These are phyloP conservation scores for Lagocephalus sceleratus DNA, from an alignment of 2,797 vertebrate species.

Conservation along the genomic window DNA sequence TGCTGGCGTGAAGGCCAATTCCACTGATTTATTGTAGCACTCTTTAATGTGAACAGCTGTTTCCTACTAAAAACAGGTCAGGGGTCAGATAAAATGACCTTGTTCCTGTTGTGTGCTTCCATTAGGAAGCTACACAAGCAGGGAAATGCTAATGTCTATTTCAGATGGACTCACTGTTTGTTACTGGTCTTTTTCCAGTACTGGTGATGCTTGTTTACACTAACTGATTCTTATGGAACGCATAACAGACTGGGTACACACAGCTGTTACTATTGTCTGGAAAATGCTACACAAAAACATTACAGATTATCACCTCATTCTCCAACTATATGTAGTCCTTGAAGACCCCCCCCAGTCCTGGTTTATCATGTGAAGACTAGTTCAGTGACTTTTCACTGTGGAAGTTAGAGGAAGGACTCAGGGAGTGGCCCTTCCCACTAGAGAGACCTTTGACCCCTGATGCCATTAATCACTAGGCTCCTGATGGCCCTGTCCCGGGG, in stretches of 20 bases:
- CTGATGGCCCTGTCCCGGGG: constrained; percentile 93
- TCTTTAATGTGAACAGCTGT: constrained; percentile 76
- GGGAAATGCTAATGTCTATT: constrained; percentile 24
- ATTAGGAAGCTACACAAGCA: constrained; percentile 20
- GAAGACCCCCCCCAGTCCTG: neutral
- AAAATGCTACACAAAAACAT: neutral
- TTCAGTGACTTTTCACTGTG: constrained; percentile 41
- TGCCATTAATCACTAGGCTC: constrained; percentile 94
- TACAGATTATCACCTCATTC: constrained; percentile 4
- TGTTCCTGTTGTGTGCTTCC: constrained; percentile 44
- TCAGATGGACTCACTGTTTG: constrained; percentile 9
- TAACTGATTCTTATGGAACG: too few relatives aligned
- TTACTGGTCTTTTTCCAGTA: neutral
- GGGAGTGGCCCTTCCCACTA: constrained; percentile 85
- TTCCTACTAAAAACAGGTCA: constrained; percentile 77
- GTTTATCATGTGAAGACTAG: constrained; percentile 46
- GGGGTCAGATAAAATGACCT: constrained; percentile 69
- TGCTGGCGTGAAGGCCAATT: constrained; percentile 52
- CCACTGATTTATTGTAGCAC: constrained; percentile 73
- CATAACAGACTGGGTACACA: too few relatives aligned
- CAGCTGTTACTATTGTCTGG: too few relatives aligned
- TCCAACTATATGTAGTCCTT: neutral
- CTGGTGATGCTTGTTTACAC: neutral
- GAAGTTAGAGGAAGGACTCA: constrained; percentile 77
- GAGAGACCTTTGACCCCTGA: constrained; percentile 83